A percentile compares a stretch with the other conserved stretches of the same genome.
phyloP scores from a whole-genome alignment of 2,113 vertebrate species.

The Nerophis ophidion region DNA sequence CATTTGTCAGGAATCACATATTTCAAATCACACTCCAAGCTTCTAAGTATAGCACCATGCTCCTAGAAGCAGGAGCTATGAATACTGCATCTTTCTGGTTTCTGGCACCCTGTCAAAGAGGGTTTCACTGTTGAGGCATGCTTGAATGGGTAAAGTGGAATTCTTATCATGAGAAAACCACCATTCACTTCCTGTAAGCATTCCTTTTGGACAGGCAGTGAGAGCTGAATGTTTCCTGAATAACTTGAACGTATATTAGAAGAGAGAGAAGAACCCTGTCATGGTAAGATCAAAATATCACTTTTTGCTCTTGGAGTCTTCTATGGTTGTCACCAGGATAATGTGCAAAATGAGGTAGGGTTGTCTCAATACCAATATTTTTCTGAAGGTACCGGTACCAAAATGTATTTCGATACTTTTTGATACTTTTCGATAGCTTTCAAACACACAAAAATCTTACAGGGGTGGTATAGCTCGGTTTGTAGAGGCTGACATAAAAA shows the following conservation, averaged over 20 bases:
- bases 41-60: conserved; percentile 60
- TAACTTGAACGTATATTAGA: conserved; percentile 22
- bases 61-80: conserved; percentile 57
- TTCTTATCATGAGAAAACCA: conserved; percentile 48
- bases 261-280: conserved; percentile 9
- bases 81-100: conserved; percentile 63
- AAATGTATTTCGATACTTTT: too few species aligned
- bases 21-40: conserved; percentile 53
- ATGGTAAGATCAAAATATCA: neutral
- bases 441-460: too few species aligned
- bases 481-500: too few species aligned
- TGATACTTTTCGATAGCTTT: too few species aligned
- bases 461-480: too few species aligned
- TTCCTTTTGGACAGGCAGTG: conserved; percentile 33
- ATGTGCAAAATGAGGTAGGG: neutral
- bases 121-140: conserved; percentile 62
- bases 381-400: too few species aligned
- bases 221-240: conserved; percentile 12
- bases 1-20: conserved; percentile 48
- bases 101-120: conserved; percentile 57
- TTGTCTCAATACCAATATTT: too few species aligned
- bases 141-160: conserved; percentile 59
- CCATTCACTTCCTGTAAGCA: conserved; percentile 32
- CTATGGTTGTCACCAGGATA: conserved; percentile 2
- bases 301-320: neutral